Evolutionary conservation across 2,797 vertebrate genomes (phyloP).

Genomic region (Myotis planiceps): DNA sequence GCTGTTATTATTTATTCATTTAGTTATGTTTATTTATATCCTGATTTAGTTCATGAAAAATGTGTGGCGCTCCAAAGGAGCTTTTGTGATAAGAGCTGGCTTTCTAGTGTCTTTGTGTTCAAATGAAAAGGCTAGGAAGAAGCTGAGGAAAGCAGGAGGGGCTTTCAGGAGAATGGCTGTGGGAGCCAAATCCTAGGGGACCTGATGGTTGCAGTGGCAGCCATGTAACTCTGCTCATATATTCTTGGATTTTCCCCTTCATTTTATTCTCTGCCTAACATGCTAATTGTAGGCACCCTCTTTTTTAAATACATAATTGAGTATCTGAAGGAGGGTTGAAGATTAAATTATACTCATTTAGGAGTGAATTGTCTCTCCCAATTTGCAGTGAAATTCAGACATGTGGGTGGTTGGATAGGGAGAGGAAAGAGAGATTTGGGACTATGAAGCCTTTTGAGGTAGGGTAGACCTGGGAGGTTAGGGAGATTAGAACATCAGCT

Average conservation of each 20-base stretch:
- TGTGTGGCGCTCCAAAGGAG: not conserved
- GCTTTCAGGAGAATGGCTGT: not conserved
- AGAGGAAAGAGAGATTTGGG: not conserved
- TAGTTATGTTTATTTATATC: conserved; percentile 33
- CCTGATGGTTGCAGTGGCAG: too few relatives aligned
- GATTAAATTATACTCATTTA: not conserved
- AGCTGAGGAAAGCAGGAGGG: not conserved
- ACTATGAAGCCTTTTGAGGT: not conserved
- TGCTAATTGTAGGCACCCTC: not conserved
- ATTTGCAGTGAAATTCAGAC: not conserved
- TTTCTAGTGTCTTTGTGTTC: not conserved
- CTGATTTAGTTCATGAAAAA: conserved; percentile 36
- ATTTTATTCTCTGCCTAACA: not conserved
- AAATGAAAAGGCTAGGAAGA: not conserved
- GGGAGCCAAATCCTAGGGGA: not conserved
- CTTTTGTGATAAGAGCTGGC: not conserved
- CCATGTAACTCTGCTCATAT: not conserved
- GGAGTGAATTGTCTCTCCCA: not conserved
- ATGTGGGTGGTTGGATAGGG: not conserved
- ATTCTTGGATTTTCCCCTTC: not conserved
- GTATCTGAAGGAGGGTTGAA: not conserved
- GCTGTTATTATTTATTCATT: conserved; percentile 49
- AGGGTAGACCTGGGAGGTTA: not conserved
- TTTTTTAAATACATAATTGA: not conserved
- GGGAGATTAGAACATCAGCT: not conserved